A percentile compares a stretch with the other conserved stretches of the same genome.
phyloP scores from a whole-genome alignment of 2,888 invertebrate genomes.

The Lacanobia wlatinum region DNA sequence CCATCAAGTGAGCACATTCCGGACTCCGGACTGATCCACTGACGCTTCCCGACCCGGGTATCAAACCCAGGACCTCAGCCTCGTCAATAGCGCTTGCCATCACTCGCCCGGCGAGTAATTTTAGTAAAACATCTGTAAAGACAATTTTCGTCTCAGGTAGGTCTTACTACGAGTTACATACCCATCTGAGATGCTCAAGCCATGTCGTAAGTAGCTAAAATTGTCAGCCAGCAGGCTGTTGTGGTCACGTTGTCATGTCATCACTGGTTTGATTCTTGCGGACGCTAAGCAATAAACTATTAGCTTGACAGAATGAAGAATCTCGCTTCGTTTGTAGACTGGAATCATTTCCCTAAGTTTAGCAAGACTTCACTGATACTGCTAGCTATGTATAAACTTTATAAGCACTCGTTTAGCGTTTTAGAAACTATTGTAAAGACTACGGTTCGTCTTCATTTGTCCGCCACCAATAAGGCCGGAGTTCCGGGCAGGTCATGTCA shows the following conservation, averaged over 20 bases:
- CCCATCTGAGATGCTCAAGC: not conserved
- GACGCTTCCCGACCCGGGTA: not conserved
- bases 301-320: not conserved
- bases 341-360: no score
- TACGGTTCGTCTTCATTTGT: not conserved
- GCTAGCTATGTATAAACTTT: not conserved
- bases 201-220: not conserved
- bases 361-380: not conserved
- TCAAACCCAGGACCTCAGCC: not conserved
- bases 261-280: not conserved
- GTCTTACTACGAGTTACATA: not conserved
- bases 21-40: not conserved
- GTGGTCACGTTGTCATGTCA: not conserved
- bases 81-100: not conserved
- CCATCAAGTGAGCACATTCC: no score
- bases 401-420: not conserved
- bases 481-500: not conserved
- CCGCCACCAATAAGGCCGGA: not conserved
- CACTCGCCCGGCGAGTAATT: not conserved
- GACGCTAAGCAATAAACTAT: not conserved
- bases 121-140: no score
- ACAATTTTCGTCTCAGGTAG: not conserved
- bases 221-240: not conserved
- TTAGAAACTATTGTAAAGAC: not conserved
- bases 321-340: not conserved